Evolutionary conservation across 2,113 vertebrate species (phyloP), one percentile per base, ranked within the genome.

Genomic region (Microtus ochrogaster): DNA sequence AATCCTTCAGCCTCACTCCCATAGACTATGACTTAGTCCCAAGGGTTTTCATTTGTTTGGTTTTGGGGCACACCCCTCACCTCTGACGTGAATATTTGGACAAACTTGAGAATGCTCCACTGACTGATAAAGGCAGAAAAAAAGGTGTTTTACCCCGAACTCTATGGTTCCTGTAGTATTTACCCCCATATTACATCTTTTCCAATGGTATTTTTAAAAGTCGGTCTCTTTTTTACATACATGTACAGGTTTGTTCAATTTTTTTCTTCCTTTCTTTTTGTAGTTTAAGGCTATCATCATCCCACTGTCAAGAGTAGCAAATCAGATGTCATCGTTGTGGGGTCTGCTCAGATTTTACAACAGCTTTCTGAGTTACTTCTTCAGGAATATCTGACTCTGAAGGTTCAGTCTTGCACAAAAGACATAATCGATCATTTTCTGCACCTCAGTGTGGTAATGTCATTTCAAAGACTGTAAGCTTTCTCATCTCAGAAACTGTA

Each of bases 301-400:
- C 19, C 97, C 13, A 33, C 93, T 89, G 97, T 99, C 98, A 98
- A 99, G 99, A 99, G 99, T 99, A 99, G 99, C 99, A 99, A 99
- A 98, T 98, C 98, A 78, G 84, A 0, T 13, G 96, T 99, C 99
- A 99, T 99, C 99, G 99, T 94, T 92, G 95, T 89, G 95, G 98
- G 8, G 7, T 5, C 17, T 52, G 94, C 49, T 55, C 58, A 58
- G 58, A 21, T 77, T 87, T 87, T 90, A 81, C 14, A 44, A 13
- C 30, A 26, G 6, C 14, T 93, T 58, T 89, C 36, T 88, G 10
- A 47, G 3, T 85, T 86, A 77, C 30, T 13, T 49, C 58, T 49
- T 70, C 36, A 55, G 49, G 87, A 66, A 61, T 17, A 36, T n/a
- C 39, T 70, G 39, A 61, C 17, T 70, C 44, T 14, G 16, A 83